phyloP scores from a whole-genome alignment of 2,797 vertebrate genomes.

The Lepilemur ruficaudatus region DNA sequence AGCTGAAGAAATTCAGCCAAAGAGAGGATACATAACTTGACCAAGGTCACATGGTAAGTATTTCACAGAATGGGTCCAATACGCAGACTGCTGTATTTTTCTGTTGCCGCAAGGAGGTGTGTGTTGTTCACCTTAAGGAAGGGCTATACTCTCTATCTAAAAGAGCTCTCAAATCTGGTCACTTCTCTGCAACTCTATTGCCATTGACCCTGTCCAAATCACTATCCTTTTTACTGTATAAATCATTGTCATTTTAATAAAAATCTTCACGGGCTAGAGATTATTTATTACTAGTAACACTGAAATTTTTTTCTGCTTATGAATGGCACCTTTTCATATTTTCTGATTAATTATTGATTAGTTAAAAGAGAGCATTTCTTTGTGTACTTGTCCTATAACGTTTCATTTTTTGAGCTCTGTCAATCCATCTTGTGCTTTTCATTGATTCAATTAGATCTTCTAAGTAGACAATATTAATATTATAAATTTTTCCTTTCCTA shows the following conservation, averaged over 20 bases:
- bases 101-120: background rate
- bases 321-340: background rate
- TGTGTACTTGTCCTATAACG: background rate
- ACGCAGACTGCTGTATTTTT: background rate
- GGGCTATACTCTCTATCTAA: background rate
- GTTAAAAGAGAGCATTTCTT: background rate
- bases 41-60: background rate
- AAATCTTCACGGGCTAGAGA: background rate
- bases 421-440: background rate
- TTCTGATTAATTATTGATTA: background rate
- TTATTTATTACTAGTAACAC: background rate
- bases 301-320: background rate
- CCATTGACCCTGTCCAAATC: background rate
- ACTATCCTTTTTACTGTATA: background rate
- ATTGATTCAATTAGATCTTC: background rate
- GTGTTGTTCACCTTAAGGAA: background rate
- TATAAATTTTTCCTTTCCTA: background rate
- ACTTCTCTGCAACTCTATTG: background rate
- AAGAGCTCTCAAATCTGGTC: background rate
- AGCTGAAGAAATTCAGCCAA: background rate
- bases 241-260: background rate
- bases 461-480: background rate
- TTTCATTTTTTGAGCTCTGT: background rate
- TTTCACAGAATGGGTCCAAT: background rate
- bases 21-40: background rate